Conservation (phyloP, 2,113 vertebrate species). For the Ornithorhynchus anatinus region DNA sequence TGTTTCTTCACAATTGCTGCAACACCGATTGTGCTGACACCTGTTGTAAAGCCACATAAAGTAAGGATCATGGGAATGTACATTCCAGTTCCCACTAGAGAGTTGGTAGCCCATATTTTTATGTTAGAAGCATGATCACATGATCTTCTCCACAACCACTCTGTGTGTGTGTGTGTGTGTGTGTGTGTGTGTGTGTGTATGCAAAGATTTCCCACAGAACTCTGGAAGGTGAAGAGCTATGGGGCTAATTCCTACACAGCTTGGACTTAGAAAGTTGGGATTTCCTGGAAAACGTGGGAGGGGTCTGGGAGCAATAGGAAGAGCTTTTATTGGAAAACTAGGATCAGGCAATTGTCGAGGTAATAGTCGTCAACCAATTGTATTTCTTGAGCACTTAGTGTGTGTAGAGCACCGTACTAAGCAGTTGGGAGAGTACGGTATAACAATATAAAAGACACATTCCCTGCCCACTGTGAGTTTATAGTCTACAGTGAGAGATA, state of each 20-base stretch:
- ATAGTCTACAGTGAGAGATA: too few relatives aligned
- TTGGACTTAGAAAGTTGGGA: too few relatives aligned
- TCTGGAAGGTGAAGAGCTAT: neutral
- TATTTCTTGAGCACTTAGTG: too few relatives aligned
- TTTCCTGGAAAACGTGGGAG: neutral
- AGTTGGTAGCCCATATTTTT: neutral
- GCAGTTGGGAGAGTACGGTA: too few relatives aligned
- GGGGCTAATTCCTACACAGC: neutral
- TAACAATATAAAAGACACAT: too few relatives aligned
- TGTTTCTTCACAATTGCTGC: slow-evolving; percentile 3
- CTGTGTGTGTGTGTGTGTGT: neutral
- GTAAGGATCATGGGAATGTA: neutral
- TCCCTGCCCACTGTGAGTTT: too few relatives aligned
- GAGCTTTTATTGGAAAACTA: neutral
- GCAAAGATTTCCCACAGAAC: too few relatives aligned
- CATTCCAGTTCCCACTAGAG: neutral
- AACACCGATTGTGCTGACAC: slow-evolving; percentile 14
- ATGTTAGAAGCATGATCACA: neutral
- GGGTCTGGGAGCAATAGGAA: neutral
- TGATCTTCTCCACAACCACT: neutral
- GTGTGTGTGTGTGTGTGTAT: neutral
- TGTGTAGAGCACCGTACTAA: too few relatives aligned
- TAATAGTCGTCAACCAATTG: too few relatives aligned
- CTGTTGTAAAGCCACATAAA: slow-evolving; percentile 1
- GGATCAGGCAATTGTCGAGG: neutral